Base-by-base conservation (phyloP, 2,888 invertebrate genomes). In the Microchrysa polita region DNA sequence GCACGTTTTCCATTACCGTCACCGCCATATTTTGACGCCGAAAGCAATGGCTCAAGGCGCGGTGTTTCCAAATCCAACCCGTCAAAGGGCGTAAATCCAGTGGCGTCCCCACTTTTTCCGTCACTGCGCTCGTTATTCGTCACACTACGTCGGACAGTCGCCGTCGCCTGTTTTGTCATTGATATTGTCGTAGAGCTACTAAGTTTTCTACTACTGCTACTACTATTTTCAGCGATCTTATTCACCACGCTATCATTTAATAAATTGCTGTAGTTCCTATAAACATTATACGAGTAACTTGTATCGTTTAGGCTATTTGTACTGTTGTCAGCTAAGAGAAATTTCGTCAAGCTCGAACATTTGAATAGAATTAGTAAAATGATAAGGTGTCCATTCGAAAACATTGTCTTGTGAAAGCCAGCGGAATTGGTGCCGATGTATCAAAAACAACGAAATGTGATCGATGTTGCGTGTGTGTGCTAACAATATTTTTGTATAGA, bases 301-400 rank as follows among this genome's bases (percentile, higher is more conserved):
- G 74, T 75, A 72, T 74, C 75, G 73, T 74, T 76, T 57, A 73
- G 74, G 53, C 27, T 76, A 76, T 74, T 76, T 76, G 76, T 77
- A 60, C 76, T 77, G 59, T 76, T 76, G 76, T 77, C 77, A 75
- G 79, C 78, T 72, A 78, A 78, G 76, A 77, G 75, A 73, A 77
- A 77, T 67, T 77, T 74, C 60, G 78, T 77, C 65, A 78, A 77
- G 74, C 76, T 78, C 74, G 74, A 77, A 63, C 77, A 77, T 73
- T 79, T 77, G 67, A 79, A 75, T 74, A 79, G 76, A 77, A 78
- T 77, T 73, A 79, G 76, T 75, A 78, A 78, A 77, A 78, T 77
- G 74, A 79, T 77, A 77, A 78, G 74, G 76, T 79, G 78, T 77
- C 78, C 79, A 78, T 78, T 77, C 77, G 79, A 77, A 78, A 77